Base-by-base conservation (phyloP, 2,797 vertebrate species). In the Acanthurus leucopareius region DNA sequence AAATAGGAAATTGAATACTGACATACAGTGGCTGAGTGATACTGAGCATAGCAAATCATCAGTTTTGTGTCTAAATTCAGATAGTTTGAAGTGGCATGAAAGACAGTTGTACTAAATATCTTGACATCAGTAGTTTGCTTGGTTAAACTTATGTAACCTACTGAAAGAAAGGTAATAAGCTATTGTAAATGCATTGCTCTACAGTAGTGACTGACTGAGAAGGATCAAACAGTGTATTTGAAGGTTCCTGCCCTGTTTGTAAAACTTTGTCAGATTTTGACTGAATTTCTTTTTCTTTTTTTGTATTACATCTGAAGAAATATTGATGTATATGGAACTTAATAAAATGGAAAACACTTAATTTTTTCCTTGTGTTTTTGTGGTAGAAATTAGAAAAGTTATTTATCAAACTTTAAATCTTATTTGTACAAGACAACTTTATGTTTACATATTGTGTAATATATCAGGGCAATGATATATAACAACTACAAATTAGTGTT, bases 321-420 rank as follows among this genome's bases (percentile, higher is more conserved):
- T 97, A 97, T 99, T 97, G 97, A 97, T 99, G 98, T 99, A 98
- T 98, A 99, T 97, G 96, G 97, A 97, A 97, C 95, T 94, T 97
- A 99, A 98, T 99, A 98, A 99, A 99, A 98, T 93, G 93, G 91
- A 97, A 96, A 96, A 96, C 61, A 88, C 93, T 90, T 93, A 96
- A 11, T 95, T 82, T 83, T 57, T 94, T 93, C 94, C 93, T 93
- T 3, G 7, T 59, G 48, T 47, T 6, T 76, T 25, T 73, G 42
- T 67, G 75, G 35, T 10, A 5, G 14, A 10, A 0, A 28, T 42
- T 11, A 3, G 28, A 32, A 32, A 32, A 32, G 28, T 32, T 32
- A 32, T 32, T 32, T 32, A 32, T 32, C 28, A 32, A 32, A 32
- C 28, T 32, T 32, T 32, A 32, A 32, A 32, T 32, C 4, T 32